Evolutionary conservation across 23 tunicate genomes (phyloP).

Genomic region (Clavelina lepadiformis): DNA sequence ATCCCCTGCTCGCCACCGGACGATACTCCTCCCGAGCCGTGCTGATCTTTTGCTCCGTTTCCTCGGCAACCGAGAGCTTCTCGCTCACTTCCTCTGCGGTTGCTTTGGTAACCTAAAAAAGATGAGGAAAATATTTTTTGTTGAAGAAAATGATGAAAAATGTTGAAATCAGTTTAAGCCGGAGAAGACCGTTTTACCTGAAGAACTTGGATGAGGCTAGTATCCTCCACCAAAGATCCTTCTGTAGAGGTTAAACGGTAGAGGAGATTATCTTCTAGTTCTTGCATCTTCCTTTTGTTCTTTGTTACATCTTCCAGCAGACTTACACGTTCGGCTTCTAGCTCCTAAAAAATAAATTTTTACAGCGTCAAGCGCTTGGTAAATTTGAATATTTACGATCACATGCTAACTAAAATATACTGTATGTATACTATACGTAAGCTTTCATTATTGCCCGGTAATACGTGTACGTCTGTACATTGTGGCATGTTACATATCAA

Average conservation of each 20-base stretch:
- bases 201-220: conserved; percentile 88
- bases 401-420: too few species aligned
- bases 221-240: conserved; percentile 94
- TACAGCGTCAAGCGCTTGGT: too few species aligned
- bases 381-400: too few species aligned
- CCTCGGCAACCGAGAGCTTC: conserved; percentile 83
- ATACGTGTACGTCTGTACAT: too few species aligned
- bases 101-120: conserved; percentile 57
- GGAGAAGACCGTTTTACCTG: conserved; percentile 58
- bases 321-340: conserved; percentile 77
- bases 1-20: conserved; percentile 89
- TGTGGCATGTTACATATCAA: too few species aligned
- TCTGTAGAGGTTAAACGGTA: conserved; percentile 86
- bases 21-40: conserved; percentile 95
- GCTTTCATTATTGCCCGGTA: too few species aligned
- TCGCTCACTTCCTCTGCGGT: conserved; percentile 98
- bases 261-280: conserved; percentile 91
- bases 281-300: conserved; percentile 91
- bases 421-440: too few species aligned
- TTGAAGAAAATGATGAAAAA: not conserved
- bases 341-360: conserved; percentile 67
- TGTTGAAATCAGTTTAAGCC: not conserved
- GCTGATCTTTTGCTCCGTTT: conserved; percentile 89
- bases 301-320: conserved; percentile 95
- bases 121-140: not conserved